A percentile compares a stretch with the other conserved stretches of the same genome.
Evolutionary conservation across 1,140 invertebrate genomes (phyloP).

Genomic region (Trichoplusia ni): DNA sequence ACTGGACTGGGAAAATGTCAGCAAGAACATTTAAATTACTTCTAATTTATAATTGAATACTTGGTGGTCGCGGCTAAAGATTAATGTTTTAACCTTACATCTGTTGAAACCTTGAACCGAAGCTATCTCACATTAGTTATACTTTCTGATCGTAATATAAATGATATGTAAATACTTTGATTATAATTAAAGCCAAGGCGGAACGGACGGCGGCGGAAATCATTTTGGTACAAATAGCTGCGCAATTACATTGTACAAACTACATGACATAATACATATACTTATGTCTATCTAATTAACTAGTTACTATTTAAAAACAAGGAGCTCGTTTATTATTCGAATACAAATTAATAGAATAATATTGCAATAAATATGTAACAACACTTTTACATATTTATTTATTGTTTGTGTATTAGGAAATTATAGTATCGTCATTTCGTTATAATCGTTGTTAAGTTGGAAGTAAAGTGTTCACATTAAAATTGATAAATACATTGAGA

Average conservation of each 20-base stretch:
- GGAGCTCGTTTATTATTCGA: not conserved
- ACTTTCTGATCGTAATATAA: not conserved
- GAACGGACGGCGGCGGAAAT: constrained; percentile 12
- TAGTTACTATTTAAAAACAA: constrained; percentile 20
- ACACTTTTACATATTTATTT: too few relatives aligned
- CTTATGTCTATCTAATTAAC: constrained; percentile 11
- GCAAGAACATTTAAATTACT: too few relatives aligned
- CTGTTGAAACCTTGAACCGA: not conserved
- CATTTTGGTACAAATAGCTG: constrained; percentile 16
- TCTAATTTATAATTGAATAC: too few relatives aligned
- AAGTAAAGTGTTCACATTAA: too few relatives aligned
- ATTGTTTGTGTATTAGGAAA: too few relatives aligned
- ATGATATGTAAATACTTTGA: not conserved
- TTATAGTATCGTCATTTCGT: too few relatives aligned
- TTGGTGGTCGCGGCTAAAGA: too few relatives aligned
- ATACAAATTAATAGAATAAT: not conserved
- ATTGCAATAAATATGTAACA: constrained; percentile 19
- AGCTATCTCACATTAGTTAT: too few relatives aligned
- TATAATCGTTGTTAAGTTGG: too few relatives aligned
- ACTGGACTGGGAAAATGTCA: too few relatives aligned
- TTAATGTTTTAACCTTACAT: not conserved
- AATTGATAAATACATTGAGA: too few relatives aligned
- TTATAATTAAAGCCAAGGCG: constrained; percentile 18
- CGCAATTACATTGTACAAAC: constrained; percentile 3
- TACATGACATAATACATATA: constrained; percentile 1